Base-by-base conservation (phyloP, 2,113 vertebrate genomes). In the Entomyzon cyanotis region DNA sequence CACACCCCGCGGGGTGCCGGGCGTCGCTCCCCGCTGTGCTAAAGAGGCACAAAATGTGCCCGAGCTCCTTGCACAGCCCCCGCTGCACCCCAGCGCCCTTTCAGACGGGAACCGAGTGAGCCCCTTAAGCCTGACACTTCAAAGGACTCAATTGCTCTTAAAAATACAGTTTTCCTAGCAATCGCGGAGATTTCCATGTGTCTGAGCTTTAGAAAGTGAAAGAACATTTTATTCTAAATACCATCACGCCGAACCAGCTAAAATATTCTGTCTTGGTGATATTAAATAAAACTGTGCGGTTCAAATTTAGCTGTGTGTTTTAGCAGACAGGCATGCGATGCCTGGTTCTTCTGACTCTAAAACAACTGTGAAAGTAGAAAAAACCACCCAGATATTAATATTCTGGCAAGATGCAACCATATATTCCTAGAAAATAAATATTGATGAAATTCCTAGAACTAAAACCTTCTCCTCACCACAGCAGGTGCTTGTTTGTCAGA, bases 281-380 rank as follows among this genome's bases (percentile, higher is more conserved):
- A 92, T 84, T 89, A 84, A 93, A 86, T 77, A 77, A 77, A 87
- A 94, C 69, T 10, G 0, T 53, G 44, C 0, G 0, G 89, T 95
- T 94, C 87, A 96, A 95, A 93, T 95, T 94, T 95, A 94, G 77
- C 65, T 33, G 15, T 11, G 50, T 68, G 70, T 82, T 93, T 93
- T 74, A 89, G 74, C 78, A 94, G 89, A 65, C 49, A 50, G 3
- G 24, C 39, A 65, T 62, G 78, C 18, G 0, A 25, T 74, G 88
- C 56, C 37, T 62, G 56, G 15, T 76, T 85, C 80, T 84, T 88
- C 65, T 44, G 82, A 95, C 78, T 95, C 71, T 47, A 19, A 94
- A 87, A 82, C 81, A 91, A 80, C 85, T 50, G 70, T 67, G 87
- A 80, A 95, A 95, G 55, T 19, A 59, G 59, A 33, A 39, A 92